These are phyloP conservation scores for Chloebia gouldiae DNA, from an alignment of 2,113 vertebrate genomes.

Conservation along the genomic window DNA sequence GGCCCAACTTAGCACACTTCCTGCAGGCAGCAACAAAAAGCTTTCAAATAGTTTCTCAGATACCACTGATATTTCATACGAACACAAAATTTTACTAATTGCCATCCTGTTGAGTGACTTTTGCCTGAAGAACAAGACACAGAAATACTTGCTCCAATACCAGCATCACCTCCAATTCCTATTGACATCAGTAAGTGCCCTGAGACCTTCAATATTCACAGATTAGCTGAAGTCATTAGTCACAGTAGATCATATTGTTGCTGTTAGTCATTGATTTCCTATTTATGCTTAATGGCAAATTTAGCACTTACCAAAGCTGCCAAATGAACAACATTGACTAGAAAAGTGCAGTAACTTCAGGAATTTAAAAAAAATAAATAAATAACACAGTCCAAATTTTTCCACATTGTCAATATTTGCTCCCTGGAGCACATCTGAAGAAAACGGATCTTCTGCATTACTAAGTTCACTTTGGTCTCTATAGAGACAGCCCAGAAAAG, in stretches of 20 bases:
- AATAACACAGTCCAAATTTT: background rate
- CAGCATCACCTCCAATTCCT: background rate
- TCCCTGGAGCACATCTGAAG: background rate
- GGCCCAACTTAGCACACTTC: background rate
- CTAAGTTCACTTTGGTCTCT: background rate
- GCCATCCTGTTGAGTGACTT: background rate
- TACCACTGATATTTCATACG: background rate
- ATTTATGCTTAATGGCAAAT: background rate
- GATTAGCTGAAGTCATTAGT: slow-evolving; percentile 1
- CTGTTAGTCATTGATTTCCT: slow-evolving; percentile 3
- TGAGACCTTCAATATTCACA: background rate
- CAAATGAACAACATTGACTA: background rate
- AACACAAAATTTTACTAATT: background rate
- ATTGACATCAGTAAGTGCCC: background rate
- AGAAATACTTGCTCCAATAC: background rate
- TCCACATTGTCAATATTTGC: background rate
- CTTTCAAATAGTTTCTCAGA: background rate
- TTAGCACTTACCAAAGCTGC: background rate
- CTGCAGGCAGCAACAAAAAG: background rate
- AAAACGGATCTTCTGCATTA: background rate
- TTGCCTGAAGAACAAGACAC: background rate
- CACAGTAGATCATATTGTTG: background rate
- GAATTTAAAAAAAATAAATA: background rate
- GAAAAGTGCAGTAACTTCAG: background rate
- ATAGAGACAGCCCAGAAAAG: background rate